Base-by-base conservation (phyloP, 2,113 vertebrate genomes). In the Phodopus roborovskii region DNA sequence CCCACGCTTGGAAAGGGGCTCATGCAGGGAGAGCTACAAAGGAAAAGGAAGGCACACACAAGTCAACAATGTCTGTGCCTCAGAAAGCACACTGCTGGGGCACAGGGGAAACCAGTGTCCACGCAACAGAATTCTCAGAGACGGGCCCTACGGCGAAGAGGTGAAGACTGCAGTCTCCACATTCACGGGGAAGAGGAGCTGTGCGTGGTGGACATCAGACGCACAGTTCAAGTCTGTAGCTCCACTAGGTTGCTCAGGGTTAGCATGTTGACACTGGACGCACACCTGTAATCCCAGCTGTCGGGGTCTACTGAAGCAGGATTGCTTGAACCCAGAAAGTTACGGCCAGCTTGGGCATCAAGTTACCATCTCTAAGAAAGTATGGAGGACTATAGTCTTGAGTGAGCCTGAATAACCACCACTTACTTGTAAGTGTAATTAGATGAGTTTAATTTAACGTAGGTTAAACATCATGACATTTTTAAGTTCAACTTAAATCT, bases 401-500 rank as follows among this genome's bases (percentile, higher is more conserved):
- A 77, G 66, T 77, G 89, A 78, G 48, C 56, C 50, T 89, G 42
- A 78, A 4, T 86, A 90, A 74, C 42, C 45, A 39, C 50, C 86
- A 68, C 36, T 66, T 70, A 70, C 33, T 71, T 89, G 87, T 26
- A 94, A 95, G 53, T 79, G 13, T 68, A 74, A 86, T 84, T 53
- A 78, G 39, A 30, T 2, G 7, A 92, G 36, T 90, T 90, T 28
- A 42, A 50, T 83, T 71, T 74, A 64, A 86, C 42, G 33, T 26
- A 68, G 74, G 12, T 79, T 71, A 60, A 53, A 71, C 90, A 97
- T 96, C 53, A 96, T 74, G 91, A 92, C 91, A 96, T 85, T 97
- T 86, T 58, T 90, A 48, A 79, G 90, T 96, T 92, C 94, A 91
- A 90, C 78, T 98, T 92, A 91, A 92, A 96, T 98, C 97, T 98